Conservation (phyloP, 2,113 vertebrate genomes). For the Baryphthengus martii region DNA sequence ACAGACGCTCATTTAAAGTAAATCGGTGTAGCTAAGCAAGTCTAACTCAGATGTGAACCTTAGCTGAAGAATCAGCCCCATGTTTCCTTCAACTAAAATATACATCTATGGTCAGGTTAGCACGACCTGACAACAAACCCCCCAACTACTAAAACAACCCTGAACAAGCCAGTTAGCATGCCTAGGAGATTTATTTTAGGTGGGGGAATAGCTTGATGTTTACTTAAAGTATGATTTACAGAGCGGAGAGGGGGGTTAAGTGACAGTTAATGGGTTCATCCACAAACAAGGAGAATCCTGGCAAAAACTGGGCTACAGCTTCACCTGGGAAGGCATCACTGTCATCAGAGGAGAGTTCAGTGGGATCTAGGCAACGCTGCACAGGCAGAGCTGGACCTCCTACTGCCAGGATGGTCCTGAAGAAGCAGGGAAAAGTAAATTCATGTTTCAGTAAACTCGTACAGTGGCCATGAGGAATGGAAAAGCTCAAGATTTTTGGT, state of each 20-base stretch:
- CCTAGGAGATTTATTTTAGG: background rate
- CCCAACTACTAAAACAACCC: background rate
- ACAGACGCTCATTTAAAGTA: background rate
- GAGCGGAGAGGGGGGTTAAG: background rate
- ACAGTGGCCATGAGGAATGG: background rate
- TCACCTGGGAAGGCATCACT: background rate
- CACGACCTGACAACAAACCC: conserved; percentile 34
- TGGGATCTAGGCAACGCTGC: background rate
- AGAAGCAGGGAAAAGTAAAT: background rate
- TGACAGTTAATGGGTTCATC: background rate
- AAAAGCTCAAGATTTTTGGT: background rate
- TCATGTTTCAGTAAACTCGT: background rate
- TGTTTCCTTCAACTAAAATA: background rate
- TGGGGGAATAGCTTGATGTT: background rate
- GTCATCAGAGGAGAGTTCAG: background rate
- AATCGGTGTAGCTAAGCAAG: background rate
- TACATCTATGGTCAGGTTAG: conserved; percentile 27
- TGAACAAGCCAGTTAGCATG: background rate
- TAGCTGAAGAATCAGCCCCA: background rate
- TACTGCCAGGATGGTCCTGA: background rate
- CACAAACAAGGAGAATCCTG: background rate
- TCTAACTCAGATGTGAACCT: background rate
- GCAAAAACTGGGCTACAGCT: background rate
- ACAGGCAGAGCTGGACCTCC: background rate
- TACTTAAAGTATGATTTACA: background rate